Evolutionary conservation across 2,113 vertebrate genomes (phyloP), one percentile per base, ranked within the genome.

Genomic region (Cyprinodon brontotheroides): DNA sequence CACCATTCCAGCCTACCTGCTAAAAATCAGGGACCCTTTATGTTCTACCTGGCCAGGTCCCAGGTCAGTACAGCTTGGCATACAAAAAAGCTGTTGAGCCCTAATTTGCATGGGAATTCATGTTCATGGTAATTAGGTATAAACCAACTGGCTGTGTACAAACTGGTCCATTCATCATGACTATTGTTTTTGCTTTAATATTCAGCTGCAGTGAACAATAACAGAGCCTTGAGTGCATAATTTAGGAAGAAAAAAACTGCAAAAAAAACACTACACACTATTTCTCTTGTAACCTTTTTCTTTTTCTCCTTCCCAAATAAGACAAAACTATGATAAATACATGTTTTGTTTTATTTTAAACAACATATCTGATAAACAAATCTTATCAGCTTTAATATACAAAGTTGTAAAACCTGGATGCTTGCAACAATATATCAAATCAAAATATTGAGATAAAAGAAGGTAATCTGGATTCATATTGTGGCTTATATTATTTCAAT

Each of bases 41-140:
- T 68, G 39, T 37, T 63, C 13, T 29, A 11, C 68, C 8, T 72
- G 60, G 29, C 11, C 17, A 4, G n/a, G 20, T n/a, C 50, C 7
- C 4, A 22, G 63, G 70, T 77, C 80, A 68, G 59, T 4, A 5
- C 37, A 69, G 67, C 57, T 50, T 48, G 22, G 39, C 60, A 41
- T 14, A 77, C 61, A 67, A 68, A 72, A 57, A 80, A n/a, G 36
- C 66, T 63, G 15, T 11, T 41, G 17, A 39, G 3, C 68, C 50
- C 53, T 79, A 41, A 70, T 79, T 77, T 86, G 60, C 68, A 76
- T 60, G 38, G 4, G 45, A 72, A 83, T 87, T 69, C 41, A 81
- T 64, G 79, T 79, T 70, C 75, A 79, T 75, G 62, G 50, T 17
- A 59, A 72, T 68, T 20, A 57, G 75, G 61, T 73, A 72, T 48